Evolutionary conservation across 2,797 vertebrate genomes (phyloP), one percentile per base, ranked within the genome.

Genomic region (Neoniphon sammara): DNA sequence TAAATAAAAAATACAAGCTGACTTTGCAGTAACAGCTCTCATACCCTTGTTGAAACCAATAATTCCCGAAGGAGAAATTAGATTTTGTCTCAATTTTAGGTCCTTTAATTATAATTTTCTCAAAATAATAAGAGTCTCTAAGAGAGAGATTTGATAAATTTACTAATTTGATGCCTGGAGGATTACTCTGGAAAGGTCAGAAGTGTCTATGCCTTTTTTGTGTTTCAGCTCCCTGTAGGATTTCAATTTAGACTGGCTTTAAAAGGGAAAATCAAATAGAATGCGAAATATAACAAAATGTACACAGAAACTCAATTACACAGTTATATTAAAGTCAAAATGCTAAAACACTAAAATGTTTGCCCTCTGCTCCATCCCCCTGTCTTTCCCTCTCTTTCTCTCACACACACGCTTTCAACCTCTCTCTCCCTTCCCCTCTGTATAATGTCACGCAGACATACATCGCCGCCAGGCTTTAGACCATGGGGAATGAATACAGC

Each of bases 371-470:
- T 71, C 39, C 56, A 61, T 67, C 46, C 9, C 55, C 71, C 46
- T 66, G 54, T 62, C 74, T 77, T 66, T 80, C 52, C 57, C 57
- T 36, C 70, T 75, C 66, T 44, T 23, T 72, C 62, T 55, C 73
- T 83, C 9, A 30, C 50, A 53, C 60, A 21, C 18, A 21, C 72
- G 68, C 53, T 77, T 70, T 73, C 73, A 64, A 46, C 67, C 65
- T 49, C 56, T 66, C 65, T 70, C 69, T 18, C 55, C 73, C 60
- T 65, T 54, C 77, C 69, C 36, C 62, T 76, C 77, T 73, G 75
- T 76, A 73, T 84, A 90, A 91, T 90, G 87, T 91, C 90, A 91
- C 59, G 57, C 87, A 91, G 89, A 87, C 86, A 83, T 86, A 88
- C 87, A 86, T 84, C 75, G 89, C 91, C 84, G 58, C 30, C 57